phyloP scores from a whole-genome alignment of 2,888 invertebrate species.

The Onthophagus sagittarius region DNA sequence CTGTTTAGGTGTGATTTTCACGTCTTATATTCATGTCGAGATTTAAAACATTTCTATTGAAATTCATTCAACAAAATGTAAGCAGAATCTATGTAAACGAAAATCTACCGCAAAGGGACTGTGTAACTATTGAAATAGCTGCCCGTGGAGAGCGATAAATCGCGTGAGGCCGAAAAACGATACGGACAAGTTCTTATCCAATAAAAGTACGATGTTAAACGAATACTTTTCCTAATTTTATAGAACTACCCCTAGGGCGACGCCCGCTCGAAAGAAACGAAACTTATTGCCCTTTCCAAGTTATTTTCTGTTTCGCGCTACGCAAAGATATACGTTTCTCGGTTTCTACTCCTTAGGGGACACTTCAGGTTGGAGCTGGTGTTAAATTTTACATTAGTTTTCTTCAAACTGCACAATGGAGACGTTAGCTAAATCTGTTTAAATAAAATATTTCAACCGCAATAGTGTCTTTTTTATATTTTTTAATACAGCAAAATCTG shows the following conservation, averaged over 20 bases:
- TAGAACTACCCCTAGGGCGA: neutral
- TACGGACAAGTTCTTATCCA: conserved; percentile 4
- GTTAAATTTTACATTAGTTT: conserved; percentile 13
- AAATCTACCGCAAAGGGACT: neutral
- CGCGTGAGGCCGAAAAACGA: neutral
- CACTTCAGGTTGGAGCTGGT: conserved; percentile 3
- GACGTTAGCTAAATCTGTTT: conserved; percentile 1
- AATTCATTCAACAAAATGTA: neutral
- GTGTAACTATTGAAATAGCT: neutral
- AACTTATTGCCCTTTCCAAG: conserved; percentile 6
- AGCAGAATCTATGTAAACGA: neutral
- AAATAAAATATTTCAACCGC: neutral
- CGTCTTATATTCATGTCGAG: neutral
- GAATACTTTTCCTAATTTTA: conserved; percentile 12
- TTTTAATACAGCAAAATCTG: too few relatives aligned
- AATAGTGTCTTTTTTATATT: neutral
- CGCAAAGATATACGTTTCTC: conserved; percentile 6
- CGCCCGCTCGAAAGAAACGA: neutral
- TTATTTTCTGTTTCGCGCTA: conserved; percentile 8
- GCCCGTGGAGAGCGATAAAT: neutral
- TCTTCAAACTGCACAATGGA: conserved; percentile 4
- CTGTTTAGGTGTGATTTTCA: neutral
- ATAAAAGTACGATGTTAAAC: conserved; percentile 12
- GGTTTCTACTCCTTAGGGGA: neutral
- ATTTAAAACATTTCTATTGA: neutral